Conservation (phyloP, 35 echinoderm and acorn worm genomes). For the Apostichopus parvimensis region DNA sequence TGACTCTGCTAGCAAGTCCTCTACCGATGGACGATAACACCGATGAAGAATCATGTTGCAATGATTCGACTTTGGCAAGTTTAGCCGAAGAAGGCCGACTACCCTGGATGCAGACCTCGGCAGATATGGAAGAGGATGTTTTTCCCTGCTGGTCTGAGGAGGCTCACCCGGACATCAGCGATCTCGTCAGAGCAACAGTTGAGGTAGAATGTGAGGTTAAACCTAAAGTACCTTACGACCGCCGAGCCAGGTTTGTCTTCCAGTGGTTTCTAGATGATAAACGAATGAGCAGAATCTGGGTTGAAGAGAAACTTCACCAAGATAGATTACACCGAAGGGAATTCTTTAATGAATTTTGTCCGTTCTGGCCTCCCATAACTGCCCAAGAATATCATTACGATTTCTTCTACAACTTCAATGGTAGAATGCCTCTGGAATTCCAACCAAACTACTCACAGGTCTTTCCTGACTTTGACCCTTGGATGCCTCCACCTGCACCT, state of each 20-base stretch:
- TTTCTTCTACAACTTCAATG: neutral
- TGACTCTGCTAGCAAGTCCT: neutral
- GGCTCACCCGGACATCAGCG: neutral
- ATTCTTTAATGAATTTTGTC: neutral
- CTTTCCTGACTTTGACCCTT: no score
- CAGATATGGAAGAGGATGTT: conserved; percentile 1
- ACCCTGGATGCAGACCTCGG: neutral
- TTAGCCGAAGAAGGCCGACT: conserved; percentile 2
- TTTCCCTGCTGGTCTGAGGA: conserved; percentile 16
- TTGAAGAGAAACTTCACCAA: neutral
- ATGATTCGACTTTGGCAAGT: neutral
- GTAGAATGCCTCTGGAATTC: no score
- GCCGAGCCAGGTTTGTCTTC: neutral
- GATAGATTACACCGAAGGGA: neutral
- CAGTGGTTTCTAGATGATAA: neutral
- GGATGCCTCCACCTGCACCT: no score
- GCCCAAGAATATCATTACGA: no score
- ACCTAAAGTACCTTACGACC: neutral
- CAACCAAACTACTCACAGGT: no score
- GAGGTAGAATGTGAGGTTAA: neutral
- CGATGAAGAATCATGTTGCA: neutral
- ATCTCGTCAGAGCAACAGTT: conserved; percentile 10
- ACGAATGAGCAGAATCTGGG: neutral
- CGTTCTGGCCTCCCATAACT: neutral
- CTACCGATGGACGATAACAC: conserved; percentile 25